These are phyloP conservation scores for Ctenosaura bakeri DNA, from an alignment of 2,797 vertebrate species.

Conservation along the genomic window DNA sequence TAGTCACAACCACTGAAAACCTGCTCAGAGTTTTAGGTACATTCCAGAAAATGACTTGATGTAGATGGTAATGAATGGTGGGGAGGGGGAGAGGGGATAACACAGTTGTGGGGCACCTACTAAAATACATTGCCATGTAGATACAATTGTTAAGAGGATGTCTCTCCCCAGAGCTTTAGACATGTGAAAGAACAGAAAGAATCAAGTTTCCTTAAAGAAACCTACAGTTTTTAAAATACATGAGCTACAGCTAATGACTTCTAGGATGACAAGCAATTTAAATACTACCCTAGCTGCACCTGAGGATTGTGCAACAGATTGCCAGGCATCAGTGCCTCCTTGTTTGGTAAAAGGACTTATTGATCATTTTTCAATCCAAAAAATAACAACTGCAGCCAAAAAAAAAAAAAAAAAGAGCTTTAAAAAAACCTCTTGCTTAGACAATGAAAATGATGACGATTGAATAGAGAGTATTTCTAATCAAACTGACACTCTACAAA, in stretches of 20 bases:
- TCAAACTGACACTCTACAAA: background rate
- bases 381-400: conserved; percentile 1
- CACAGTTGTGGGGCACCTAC: background rate
- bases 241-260: background rate
- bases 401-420: background rate
- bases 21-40: background rate
- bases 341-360: background rate
- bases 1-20: background rate
- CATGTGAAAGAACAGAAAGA: background rate
- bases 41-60: background rate
- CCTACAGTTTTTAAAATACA: background rate
- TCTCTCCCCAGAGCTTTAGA: background rate
- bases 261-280: background rate
- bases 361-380: conserved; percentile 16
- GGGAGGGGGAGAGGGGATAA: background rate
- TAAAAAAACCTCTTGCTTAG: background rate
- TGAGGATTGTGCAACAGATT: background rate
- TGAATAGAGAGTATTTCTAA: background rate
- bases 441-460: background rate
- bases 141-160: background rate
- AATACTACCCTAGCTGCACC: background rate
- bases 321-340: rapidly evolving
- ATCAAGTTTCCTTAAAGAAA: background rate
- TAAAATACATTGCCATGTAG: background rate
- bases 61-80: background rate